Evolutionary conservation across 2,888 invertebrate genomes (phyloP).

Genomic region (Eupithecia tripunctaria): DNA sequence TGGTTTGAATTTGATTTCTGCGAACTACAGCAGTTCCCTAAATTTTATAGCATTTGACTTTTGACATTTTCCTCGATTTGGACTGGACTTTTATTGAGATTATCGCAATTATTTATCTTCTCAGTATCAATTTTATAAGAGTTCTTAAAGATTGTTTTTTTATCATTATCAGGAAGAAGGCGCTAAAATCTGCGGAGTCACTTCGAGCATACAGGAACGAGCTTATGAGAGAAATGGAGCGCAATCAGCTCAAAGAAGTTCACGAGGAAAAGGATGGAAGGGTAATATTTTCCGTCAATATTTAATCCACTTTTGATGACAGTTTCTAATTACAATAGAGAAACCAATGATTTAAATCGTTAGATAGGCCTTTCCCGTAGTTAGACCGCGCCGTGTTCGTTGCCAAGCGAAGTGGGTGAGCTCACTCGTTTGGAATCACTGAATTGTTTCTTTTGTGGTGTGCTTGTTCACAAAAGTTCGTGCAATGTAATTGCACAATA

Average conservation of each 20-base stretch:
- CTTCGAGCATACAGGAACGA: slow-evolving; percentile 74
- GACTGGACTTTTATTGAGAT: no score
- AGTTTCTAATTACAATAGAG: background rate
- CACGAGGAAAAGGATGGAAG: slow-evolving; percentile 77
- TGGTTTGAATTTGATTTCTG: background rate
- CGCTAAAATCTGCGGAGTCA: slow-evolving; percentile 73
- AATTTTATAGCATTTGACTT: background rate
- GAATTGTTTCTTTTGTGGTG: no score
- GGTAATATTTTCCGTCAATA: slow-evolving; percentile 50
- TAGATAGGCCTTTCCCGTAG: no score
- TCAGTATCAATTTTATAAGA: background rate
- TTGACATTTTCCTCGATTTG: no score
- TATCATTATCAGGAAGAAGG: slow-evolving; percentile 72
- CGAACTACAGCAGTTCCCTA: background rate
- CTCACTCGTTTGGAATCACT: no score
- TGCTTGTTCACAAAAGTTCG: no score
- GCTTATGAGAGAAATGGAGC: slow-evolving; percentile 72
- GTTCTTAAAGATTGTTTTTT: background rate
- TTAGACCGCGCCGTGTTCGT: no score
- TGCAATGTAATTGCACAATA: no score
- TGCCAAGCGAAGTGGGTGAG: no score
- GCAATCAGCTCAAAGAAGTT: slow-evolving; percentile 77
- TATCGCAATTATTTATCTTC: background rate
- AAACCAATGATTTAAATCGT: no score
- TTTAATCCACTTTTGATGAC: background rate